Evolutionary conservation across 2,888 invertebrate genomes (phyloP).

Genomic region (Auanema freiburgensis): DNA sequence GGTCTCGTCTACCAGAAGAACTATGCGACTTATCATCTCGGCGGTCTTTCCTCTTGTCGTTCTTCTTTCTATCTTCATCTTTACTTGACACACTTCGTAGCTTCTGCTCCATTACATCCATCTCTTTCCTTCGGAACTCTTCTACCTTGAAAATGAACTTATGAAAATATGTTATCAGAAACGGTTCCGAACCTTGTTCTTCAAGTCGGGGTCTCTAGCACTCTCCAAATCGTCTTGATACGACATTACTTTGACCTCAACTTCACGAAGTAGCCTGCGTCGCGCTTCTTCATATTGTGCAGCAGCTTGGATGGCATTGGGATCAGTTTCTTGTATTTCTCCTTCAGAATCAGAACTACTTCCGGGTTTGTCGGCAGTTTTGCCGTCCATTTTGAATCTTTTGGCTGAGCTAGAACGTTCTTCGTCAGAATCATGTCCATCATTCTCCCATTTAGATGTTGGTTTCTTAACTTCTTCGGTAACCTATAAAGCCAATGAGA

Average conservation of each 20-base stretch:
- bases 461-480: slow-evolving; percentile 7
- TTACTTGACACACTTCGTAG: too few relatives aligned
- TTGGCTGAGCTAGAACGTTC: neutral
- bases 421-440: slow-evolving; percentile 14
- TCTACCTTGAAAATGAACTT: slow-evolving; percentile 23
- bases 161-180: slow-evolving; percentile 10
- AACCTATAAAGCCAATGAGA: slow-evolving; percentile 3
- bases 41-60: slow-evolving; percentile 21
- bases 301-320: slow-evolving; percentile 2
- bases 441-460: slow-evolving; percentile 24
- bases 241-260: slow-evolving; percentile 72
- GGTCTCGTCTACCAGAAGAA: too few relatives aligned
- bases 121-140: slow-evolving; percentile 28
- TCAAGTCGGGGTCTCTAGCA: slow-evolving; percentile 39
- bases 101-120: slow-evolving; percentile 36
- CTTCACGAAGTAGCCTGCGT: slow-evolving; percentile 74
- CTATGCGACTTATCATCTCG: too few relatives aligned
- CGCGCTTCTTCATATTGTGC: slow-evolving; percentile 66
- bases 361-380: neutral
- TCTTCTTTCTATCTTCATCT: too few relatives aligned
- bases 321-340: slow-evolving; percentile 16
- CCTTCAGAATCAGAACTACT: slow-evolving; percentile 16
- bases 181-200: slow-evolving; percentile 32
- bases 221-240: slow-evolving; percentile 58
- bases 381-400: neutral